These are phyloP conservation scores for Raphicerus campestris DNA, from an alignment of 2,113 vertebrate species.

Conservation along the genomic window DNA sequence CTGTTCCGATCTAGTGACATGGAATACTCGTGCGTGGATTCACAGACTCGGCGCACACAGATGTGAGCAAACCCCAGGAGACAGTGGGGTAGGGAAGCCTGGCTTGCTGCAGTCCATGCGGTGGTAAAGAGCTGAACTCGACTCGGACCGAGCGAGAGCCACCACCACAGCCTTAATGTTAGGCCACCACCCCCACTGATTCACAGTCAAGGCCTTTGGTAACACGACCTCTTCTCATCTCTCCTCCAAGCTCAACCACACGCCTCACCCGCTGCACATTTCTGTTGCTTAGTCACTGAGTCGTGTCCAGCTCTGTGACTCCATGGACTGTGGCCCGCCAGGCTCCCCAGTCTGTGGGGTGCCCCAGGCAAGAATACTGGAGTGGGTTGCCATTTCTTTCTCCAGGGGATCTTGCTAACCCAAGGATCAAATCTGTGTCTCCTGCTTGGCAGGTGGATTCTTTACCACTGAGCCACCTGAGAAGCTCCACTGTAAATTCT, in stretches of 20 bases:
- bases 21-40: background rate
- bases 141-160: too few relatives aligned
- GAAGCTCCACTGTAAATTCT: background rate
- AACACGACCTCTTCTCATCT: background rate
- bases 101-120: background rate
- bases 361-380: background rate
- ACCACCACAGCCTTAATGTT: background rate
- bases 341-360: background rate
- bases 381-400: background rate
- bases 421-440: background rate
- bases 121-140: background rate
- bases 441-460: background rate
- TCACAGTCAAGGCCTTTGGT: background rate
- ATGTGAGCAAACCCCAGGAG: background rate
- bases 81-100: background rate
- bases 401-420: background rate
- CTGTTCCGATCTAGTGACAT: background rate
- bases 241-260: background rate
- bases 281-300: background rate
- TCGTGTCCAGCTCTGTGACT: background rate
- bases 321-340: background rate
- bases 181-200: background rate
- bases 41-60: background rate
- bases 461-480: background rate
- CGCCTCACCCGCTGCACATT: background rate